Evolutionary conservation across 1,140 invertebrate species (phyloP).

Genomic region (Drosophila trapezifrons): DNA sequence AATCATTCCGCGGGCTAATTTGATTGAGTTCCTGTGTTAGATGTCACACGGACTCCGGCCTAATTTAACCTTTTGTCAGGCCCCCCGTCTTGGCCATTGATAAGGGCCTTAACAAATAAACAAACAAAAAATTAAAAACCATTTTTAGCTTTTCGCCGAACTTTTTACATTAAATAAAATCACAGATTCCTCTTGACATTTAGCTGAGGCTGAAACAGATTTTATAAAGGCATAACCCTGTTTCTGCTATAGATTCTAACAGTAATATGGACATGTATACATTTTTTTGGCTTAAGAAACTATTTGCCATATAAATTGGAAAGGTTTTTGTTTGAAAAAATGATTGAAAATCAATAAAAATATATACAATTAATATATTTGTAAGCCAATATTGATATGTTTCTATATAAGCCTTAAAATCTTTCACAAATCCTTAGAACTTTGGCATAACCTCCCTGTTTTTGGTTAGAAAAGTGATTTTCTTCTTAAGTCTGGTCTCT

Average conservation of each 20-base stretch:
- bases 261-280: too few relatives aligned
- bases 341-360: too few relatives aligned
- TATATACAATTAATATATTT: too few relatives aligned
- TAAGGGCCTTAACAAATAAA: background rate
- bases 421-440: too few relatives aligned
- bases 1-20: constrained; percentile 53
- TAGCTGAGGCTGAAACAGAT: background rate
- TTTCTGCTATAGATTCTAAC: background rate
- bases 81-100: background rate
- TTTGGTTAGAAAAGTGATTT: too few relatives aligned
- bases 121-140: background rate
- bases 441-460: too few relatives aligned
- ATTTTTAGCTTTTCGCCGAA: background rate
- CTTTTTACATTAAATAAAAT: background rate
- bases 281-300: too few relatives aligned
- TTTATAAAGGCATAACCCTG: background rate
- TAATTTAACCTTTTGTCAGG: constrained; percentile 38
- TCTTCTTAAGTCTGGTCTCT: too few relatives aligned
- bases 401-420: too few relatives aligned
- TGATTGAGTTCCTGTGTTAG: constrained; percentile 77
- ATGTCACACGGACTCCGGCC: constrained; percentile 46
- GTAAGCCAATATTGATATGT: too few relatives aligned
- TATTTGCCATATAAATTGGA: too few relatives aligned
- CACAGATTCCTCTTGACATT: background rate
- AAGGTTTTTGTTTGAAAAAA: too few relatives aligned